Conservation (phyloP, 1,140 invertebrate species). For the Pantala flavescens region DNA sequence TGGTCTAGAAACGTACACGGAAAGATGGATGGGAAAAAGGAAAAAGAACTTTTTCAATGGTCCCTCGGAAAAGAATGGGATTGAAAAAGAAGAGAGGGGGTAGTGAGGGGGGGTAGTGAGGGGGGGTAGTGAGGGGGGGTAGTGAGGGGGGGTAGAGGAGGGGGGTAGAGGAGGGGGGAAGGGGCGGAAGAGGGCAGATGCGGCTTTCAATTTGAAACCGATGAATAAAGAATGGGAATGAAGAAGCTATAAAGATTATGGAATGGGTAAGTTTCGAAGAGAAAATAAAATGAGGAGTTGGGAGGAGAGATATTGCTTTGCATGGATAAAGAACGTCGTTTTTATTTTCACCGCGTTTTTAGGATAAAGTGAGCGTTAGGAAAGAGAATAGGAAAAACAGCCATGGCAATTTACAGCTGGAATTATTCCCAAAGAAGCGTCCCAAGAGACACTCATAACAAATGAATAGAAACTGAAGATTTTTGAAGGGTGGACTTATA, state of each 20-base stretch:
- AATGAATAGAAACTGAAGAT: no score
- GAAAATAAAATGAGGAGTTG: neutral
- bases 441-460: no score
- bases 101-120: neutral
- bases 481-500: no score
- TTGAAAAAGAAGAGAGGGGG: neutral
- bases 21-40: neutral
- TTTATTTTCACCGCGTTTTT: no score
- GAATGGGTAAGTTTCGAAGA: conserved; percentile 1
- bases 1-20: neutral
- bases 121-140: neutral
- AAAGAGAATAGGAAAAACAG: no score
- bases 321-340: neutral
- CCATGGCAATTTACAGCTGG: no score
- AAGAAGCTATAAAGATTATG: conserved; percentile 4
- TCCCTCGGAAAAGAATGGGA: neutral
- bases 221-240: conserved; percentile 7
- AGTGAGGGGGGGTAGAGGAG: neutral
- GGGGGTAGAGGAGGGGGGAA: neutral
- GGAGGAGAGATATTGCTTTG: neutral
- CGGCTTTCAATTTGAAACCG: conserved; percentile 8
- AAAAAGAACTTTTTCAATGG: neutral
- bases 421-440: no score
- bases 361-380: no score
- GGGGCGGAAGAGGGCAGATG: neutral